phyloP scores from a whole-genome alignment of 2,113 vertebrate genomes.

The Halichoeres trimaculatus region DNA sequence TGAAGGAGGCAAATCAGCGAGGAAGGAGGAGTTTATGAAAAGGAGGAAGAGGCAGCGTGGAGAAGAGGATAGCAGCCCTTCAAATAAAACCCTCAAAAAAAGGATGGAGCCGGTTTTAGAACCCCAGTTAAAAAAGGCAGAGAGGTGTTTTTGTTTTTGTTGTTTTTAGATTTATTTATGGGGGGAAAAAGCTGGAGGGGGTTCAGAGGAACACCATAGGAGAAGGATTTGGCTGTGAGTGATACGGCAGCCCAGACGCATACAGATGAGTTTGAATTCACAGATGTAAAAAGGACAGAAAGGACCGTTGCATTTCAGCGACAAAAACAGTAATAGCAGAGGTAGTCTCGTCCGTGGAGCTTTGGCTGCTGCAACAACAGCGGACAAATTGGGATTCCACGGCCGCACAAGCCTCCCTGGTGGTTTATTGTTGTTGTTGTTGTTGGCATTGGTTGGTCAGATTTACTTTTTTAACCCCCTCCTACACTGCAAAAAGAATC shows the following conservation, averaged over 20 bases:
- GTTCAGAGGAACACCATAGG: constrained; percentile 49
- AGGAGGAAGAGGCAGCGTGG: constrained; percentile 42
- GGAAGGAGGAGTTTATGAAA: constrained; percentile 38
- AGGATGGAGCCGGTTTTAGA: constrained; percentile 8
- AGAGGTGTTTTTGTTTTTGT: background rate
- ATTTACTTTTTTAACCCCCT: constrained; percentile 17
- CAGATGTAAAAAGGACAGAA: constrained; percentile 41
- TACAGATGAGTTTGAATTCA: constrained; percentile 71
- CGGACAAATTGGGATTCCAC: constrained; percentile 73
- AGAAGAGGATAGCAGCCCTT: constrained; percentile 33
- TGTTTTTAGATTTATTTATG: constrained; percentile 31
- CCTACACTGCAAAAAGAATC: constrained; percentile 10
- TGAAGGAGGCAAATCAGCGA: constrained; percentile 18
- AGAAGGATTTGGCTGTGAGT: constrained; percentile 65
- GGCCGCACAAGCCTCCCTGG: constrained; percentile 52
- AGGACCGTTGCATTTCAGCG: constrained; percentile 8
- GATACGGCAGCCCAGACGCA: constrained; percentile 45
- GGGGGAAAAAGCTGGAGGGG: constrained; percentile 24
- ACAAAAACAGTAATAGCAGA: constrained; percentile 42
- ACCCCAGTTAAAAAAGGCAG: constrained; percentile 3
- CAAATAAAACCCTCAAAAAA: constrained; percentile 22
- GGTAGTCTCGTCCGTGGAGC: constrained; percentile 50
- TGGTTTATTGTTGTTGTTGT: constrained; percentile 24
- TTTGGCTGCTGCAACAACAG: constrained; percentile 57
- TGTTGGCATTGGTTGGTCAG: constrained; percentile 26